Evolutionary conservation across 37 sponge, comb jelly and placozoan genomes (phyloP).

Genomic region (Halichondria panicea): DNA sequence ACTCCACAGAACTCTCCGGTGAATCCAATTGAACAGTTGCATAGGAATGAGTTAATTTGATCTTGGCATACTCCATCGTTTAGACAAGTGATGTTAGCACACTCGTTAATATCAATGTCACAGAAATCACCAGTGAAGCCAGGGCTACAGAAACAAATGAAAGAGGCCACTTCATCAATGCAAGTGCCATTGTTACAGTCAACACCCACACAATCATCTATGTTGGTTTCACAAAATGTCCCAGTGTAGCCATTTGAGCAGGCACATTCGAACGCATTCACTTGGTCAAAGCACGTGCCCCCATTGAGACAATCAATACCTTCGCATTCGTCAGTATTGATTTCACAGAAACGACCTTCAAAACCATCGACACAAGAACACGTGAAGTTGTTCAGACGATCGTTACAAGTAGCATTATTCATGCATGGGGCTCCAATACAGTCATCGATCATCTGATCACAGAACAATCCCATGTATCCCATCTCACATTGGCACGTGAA

Average conservation of each 20-base stretch:
- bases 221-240: constrained; percentile 15
- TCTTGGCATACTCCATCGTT: constrained; percentile 41
- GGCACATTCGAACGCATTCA: constrained; percentile 6
- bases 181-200: constrained; percentile 39
- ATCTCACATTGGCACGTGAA: constrained; percentile 54
- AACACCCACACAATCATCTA: constrained; percentile 29
- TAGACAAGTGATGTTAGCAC: constrained; percentile 23
- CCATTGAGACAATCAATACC: constrained; percentile 23
- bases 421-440: constrained; percentile 25
- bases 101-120: constrained; percentile 4
- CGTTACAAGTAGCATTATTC: constrained; percentile 34
- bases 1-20: constrained; percentile 38
- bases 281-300: constrained; percentile 32
- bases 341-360: constrained; percentile 35
- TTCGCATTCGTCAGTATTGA: constrained; percentile 38
- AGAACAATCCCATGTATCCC: constrained; percentile 59
- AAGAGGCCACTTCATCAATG: background rate
- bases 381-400: constrained; percentile 30
- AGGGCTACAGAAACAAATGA: constrained; percentile 33
- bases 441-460: constrained; percentile 51
- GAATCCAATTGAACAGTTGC: constrained; percentile 54
- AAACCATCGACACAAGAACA: constrained; percentile 42
- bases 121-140: constrained; percentile 55
- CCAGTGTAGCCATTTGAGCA: constrained; percentile 39
- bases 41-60: constrained; percentile 25